Conservation (phyloP, 2,113 vertebrate species). For the Anguilla rostrata region DNA sequence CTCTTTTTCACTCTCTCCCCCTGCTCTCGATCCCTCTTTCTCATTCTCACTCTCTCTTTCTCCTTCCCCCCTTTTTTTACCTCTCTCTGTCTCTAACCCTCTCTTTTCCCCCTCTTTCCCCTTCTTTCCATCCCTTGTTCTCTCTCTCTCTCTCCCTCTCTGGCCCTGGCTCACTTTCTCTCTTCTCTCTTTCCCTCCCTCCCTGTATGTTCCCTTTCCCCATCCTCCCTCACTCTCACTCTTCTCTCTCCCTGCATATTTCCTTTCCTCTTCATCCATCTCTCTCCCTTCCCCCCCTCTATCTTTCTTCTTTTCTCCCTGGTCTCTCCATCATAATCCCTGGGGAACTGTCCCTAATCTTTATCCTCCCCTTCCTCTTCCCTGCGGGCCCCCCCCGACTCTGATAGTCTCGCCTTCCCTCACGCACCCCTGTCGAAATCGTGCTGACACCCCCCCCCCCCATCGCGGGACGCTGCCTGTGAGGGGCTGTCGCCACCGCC, state of each 20-base stretch:
- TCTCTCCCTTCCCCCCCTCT: background rate
- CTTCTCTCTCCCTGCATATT: background rate
- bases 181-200: background rate
- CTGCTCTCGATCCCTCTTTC: too few species aligned
- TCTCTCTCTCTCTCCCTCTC: background rate
- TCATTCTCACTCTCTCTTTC: background rate
- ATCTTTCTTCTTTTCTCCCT: background rate
- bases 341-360: too few species aligned
- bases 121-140: constrained; percentile 23
- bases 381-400: background rate
- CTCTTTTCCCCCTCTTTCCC: constrained; percentile 23
- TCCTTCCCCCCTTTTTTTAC: background rate
- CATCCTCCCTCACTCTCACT: background rate
- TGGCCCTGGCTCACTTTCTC: background rate
- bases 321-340: constrained; percentile 1
- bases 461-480: background rate
- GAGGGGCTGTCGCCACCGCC: constrained; percentile 11
- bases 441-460: background rate
- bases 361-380: background rate
- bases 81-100: background rate
- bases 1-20: background rate
- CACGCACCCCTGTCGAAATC: background rate
- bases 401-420: too few species aligned
- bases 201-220: background rate
- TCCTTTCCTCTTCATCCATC: too few species aligned